A percentile compares a stretch with the other conserved stretches of the same genome.
Conservation (phyloP, 1,140 invertebrate species). For the Drosophila mayri region DNA sequence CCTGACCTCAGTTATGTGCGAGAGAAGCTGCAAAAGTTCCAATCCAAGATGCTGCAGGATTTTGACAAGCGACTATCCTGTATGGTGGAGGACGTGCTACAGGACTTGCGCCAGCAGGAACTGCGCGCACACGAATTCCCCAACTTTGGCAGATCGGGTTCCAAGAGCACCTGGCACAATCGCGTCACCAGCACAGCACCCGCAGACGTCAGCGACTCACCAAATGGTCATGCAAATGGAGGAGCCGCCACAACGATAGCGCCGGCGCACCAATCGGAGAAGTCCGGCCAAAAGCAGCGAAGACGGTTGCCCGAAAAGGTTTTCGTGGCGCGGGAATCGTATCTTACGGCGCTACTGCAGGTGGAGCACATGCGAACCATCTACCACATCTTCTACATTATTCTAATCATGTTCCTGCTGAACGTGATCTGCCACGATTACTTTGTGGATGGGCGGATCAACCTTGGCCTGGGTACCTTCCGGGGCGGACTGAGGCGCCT, state of each 20-base stretch:
- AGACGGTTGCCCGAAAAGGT: conserved; percentile 87
- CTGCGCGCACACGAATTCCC: conserved; percentile 72
- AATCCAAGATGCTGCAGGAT: conserved; percentile 62
- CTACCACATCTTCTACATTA: conserved; percentile 93
- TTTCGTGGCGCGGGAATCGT: conserved; percentile 89
- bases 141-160: conserved; percentile 47
- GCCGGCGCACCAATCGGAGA: conserved; percentile 21
- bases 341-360: conserved; percentile 92
- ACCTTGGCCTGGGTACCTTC: conserved; percentile 85
- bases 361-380: conserved; percentile 92
- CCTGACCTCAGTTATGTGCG: conserved; percentile 60
- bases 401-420: conserved; percentile 90
- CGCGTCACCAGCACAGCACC: conserved; percentile 32
- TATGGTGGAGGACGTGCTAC: conserved; percentile 79
- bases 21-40: conserved; percentile 72
- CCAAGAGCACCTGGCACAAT: conserved; percentile 71
- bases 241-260: conserved; percentile 14
- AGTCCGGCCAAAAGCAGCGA: conserved; percentile 21
- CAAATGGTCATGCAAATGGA: conserved; percentile 43
- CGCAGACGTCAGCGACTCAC: conserved; percentile 45
- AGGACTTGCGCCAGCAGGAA: conserved; percentile 72
- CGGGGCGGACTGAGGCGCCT: conserved; percentile 85
- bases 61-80: conserved; percentile 64
- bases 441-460: conserved; percentile 88
- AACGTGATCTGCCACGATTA: conserved; percentile 91